Conservation (phyloP, 2,797 vertebrate species). For the Cryptoblepharus egeriae region DNA sequence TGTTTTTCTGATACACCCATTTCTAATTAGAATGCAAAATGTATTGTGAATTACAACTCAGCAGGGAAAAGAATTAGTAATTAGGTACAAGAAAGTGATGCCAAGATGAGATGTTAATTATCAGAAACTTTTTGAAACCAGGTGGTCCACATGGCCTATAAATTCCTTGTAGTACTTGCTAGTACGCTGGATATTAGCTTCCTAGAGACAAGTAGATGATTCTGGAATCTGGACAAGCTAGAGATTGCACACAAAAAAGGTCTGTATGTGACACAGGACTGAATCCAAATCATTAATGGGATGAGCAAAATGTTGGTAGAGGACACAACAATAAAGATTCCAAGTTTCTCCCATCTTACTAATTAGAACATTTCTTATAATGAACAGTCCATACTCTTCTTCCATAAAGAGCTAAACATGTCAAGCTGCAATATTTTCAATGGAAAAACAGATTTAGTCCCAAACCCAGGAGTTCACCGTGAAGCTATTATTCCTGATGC, state of each 20-base stretch:
- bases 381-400: not conserved
- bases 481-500: conserved; percentile 1
- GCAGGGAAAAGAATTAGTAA: not conserved
- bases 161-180: conserved; percentile 37
- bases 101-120: conserved; percentile 22
- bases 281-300: conserved; percentile 48
- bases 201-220: not conserved
- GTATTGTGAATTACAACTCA: conserved; percentile 3
- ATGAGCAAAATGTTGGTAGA: conserved; percentile 33
- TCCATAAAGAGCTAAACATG: conserved; percentile 6
- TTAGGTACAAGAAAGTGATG: not conserved
- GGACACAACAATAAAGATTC: conserved; percentile 50
- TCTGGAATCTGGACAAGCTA: conserved; percentile 41
- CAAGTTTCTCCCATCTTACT: not conserved
- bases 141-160: conserved; percentile 3
- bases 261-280: conserved; percentile 18
- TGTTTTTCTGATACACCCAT: not conserved
- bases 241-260: conserved; percentile 29
- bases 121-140: conserved; percentile 28
- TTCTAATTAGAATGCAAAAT: conserved; percentile 2
- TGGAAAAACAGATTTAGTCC: conserved; percentile 32
- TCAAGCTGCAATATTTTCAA: conserved; percentile 12
- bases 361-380: not conserved
- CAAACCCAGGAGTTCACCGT: not conserved
- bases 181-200: conserved; percentile 51